These are phyloP conservation scores for Rhagoletis pomonella DNA, from an alignment of 1,140 invertebrate genomes.

Conservation along the genomic window DNA sequence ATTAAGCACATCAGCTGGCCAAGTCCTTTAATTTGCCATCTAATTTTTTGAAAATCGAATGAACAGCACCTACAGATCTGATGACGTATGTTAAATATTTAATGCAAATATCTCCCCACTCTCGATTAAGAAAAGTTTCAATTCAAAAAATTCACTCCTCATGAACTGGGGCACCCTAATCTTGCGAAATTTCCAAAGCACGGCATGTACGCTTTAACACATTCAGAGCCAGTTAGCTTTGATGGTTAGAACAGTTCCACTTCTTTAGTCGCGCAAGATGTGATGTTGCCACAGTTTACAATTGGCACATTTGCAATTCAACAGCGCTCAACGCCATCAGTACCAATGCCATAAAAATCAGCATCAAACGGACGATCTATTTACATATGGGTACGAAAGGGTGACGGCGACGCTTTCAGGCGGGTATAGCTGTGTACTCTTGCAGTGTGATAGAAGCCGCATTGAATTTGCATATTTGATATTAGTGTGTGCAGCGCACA, in stretches of 20 bases:
- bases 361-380: neutral
- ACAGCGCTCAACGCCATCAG: constrained; percentile 9
- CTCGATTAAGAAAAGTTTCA: too few species aligned
- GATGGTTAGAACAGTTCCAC: constrained; percentile 7
- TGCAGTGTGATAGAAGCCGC: neutral
- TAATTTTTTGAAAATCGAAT: too few species aligned
- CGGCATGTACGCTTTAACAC: neutral
- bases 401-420: neutral
- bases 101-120: too few species aligned
- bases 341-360: neutral
- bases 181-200: neutral
- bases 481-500: constrained; percentile 30
- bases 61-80: too few species aligned
- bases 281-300: constrained; percentile 43
- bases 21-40: too few species aligned
- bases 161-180: neutral
- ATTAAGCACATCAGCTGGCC: too few species aligned
- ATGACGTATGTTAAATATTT: too few species aligned
- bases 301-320: constrained; percentile 49
- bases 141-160: too few species aligned
- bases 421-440: neutral
- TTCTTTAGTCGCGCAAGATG: constrained; percentile 22
- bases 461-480: constrained; percentile 54
- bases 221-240: neutral
- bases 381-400: neutral